Base-by-base conservation (phyloP, 2,888 invertebrate species). In the Temnothorax ravouxi region DNA sequence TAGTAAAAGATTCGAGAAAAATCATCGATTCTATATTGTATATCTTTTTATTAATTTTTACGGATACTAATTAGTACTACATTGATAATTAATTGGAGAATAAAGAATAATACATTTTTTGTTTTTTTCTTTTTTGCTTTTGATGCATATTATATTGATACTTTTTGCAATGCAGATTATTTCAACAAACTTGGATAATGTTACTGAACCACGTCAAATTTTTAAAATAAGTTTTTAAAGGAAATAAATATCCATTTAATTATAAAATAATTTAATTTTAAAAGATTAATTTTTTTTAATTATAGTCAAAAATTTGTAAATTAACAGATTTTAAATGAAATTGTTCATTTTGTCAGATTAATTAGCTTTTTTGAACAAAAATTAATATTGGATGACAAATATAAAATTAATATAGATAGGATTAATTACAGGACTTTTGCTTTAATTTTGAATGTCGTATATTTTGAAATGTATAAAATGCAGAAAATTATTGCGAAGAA, bases 261-360 rank as follows among this genome's bases (percentile, higher is more conserved):
- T 38, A 50, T 8, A 71, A 34, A 52, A 6, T 54, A 15, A 21
- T 54, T 52, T 71, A 18, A 34, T 29, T 69, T n/a, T 50, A 50
- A 69, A 69, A 50, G 25, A 47, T n/a, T 11, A 47, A 0, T 69
- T 50, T 47, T 29, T n/a, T 29, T 52, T 21, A 71, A 71, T 54
- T 54, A n/a, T 71, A 21, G 2, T 38, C 18, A 54, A 54, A 9
- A 4, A 71, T 38, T 15, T 34, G 2, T 38, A 5, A 54, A 21
- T 38, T 54, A 15, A 54, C 18, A 54, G 15, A 25, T 54, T 71
- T 56, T 1, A 41, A 54, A 47, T 38, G 21, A 71, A 50, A 54
- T 3, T 1, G 15, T 47, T 47, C 4, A 15, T 5, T 47, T 15
- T 47, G 5, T 15, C 15, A 15, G 15, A 1, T 1, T 47, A 47